Base-by-base conservation (phyloP, 2,797 vertebrate species). In the Sebastes taczanowskii region DNA sequence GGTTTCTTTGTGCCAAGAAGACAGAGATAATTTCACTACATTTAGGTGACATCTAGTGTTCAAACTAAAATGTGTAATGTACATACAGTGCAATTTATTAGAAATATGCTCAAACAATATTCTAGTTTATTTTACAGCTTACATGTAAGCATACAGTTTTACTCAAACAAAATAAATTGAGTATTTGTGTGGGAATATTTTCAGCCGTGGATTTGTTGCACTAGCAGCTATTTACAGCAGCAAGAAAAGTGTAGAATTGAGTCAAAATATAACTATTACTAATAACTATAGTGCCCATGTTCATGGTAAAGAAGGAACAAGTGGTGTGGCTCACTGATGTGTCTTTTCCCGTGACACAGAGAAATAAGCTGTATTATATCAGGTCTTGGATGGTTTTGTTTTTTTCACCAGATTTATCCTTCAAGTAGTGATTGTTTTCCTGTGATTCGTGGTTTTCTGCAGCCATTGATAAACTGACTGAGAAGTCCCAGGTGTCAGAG, bases 401-500 rank as follows among this genome's bases (percentile, higher is more conserved):
- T 7, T 42, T 42, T 42, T 42, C 38, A 38, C 1, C 10, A 29
- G 23, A 22, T 5, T 10, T 25, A 0, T 63, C 7, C 5, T 46
- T 4, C 2, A 32, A 42, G 10, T 32, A 22, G 2, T 58, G 18
- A 11, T 16, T 29, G 11, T 4, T 42, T 42, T 68, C 6, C n/a
- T 76, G 14, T 58, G 22, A 59, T 35, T 52, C 8, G 0, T 63
- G 68, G n/a, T 2, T 66, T 78, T 3, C 29, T 64, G 32, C 86
- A 99, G 98, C 95, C 55, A 99, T 99, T 11, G 98, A 99, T 88
- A 99, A 99, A 84, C 96, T 99, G 76, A 99, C 98, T 0, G 98
- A 99, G 92, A 98, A 98, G 93, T 97, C 98, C 0, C 98, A 99
- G 94, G 98, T 99, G 4, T 99, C 98, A 0, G 97, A 99, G 84